Percentiles rank a stretch among this genome's conserved stretches.
Conservation (phyloP, 2,888 invertebrate genomes). For the Pristionchus maxplancki region DNA sequence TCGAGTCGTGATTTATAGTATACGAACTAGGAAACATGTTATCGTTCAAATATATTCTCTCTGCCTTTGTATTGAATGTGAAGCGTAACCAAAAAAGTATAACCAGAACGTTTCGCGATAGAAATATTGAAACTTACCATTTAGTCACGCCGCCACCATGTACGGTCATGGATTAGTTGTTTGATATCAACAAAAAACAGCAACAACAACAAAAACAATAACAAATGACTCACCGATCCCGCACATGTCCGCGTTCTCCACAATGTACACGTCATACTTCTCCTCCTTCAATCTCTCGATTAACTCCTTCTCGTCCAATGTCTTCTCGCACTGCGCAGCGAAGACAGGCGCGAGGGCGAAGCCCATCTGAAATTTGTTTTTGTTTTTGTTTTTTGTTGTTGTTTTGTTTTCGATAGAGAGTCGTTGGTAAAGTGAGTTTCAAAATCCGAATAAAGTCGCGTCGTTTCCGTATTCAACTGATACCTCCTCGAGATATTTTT, state of each 20-base stretch:
- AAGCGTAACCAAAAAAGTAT: too few relatives aligned
- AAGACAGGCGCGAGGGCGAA: conserved; percentile 18
- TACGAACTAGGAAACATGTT: too few relatives aligned
- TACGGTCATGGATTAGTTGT: too few relatives aligned
- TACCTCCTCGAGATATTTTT: too few relatives aligned
- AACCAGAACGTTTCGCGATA: too few relatives aligned
- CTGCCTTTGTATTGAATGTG: too few relatives aligned
- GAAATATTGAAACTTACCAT: too few relatives aligned
- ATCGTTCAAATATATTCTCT: too few relatives aligned
- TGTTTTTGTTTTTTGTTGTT: background rate
- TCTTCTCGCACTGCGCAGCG: conserved; percentile 29
- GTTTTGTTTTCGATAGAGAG: background rate
- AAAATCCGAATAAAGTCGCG: background rate
- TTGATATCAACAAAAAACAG: too few relatives aligned
- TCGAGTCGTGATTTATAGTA: too few relatives aligned
- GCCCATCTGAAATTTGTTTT: background rate
- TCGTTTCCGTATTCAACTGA: too few relatives aligned
- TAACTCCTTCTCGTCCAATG: background rate
- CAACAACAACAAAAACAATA: background rate
- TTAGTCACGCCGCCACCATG: too few relatives aligned
- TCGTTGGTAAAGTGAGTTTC: background rate
- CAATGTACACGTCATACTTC: conserved; percentile 55
- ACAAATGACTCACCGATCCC: conserved; percentile 56
- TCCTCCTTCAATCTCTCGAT: conserved; percentile 25
- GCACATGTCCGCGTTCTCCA: conserved; percentile 57